Evolutionary conservation across 2,113 vertebrate species (phyloP).

Genomic region (Chrysemys picta): DNA sequence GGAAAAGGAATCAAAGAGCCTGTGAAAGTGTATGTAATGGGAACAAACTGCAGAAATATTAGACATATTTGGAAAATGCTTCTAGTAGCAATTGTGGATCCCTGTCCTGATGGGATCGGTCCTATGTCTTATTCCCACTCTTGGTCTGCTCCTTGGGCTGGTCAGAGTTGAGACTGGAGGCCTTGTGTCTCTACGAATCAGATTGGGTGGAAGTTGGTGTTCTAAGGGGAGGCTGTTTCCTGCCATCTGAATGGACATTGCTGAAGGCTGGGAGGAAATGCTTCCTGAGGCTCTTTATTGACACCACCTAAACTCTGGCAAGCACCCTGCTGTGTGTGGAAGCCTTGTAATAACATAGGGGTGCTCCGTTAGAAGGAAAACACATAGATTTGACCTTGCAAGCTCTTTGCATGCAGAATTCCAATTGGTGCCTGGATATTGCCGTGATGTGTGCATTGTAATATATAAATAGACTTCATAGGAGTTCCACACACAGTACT

Average conservation of each 20-base stretch:
- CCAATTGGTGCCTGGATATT: neutral
- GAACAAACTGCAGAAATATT: neutral
- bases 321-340: neutral
- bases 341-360: neutral
- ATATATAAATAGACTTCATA: neutral
- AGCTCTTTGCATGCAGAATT: accelerated
- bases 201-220: neutral
- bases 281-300: neutral
- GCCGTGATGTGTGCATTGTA: accelerated
- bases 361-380: neutral
- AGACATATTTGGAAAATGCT: constrained; percentile 25
- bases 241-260: neutral
- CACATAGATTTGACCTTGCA: neutral
- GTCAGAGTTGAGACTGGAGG: neutral
- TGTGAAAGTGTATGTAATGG: constrained; percentile 82
- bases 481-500: neutral
- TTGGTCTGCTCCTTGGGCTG: neutral
- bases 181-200: neutral
- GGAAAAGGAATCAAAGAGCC: constrained; percentile 93
- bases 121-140: neutral
- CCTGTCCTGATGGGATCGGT: neutral
- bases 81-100: neutral
- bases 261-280: neutral
- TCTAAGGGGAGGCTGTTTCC: neutral
- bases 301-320: neutral